phyloP scores from a whole-genome alignment of 2,797 vertebrate species.

The Myotis myotis region DNA sequence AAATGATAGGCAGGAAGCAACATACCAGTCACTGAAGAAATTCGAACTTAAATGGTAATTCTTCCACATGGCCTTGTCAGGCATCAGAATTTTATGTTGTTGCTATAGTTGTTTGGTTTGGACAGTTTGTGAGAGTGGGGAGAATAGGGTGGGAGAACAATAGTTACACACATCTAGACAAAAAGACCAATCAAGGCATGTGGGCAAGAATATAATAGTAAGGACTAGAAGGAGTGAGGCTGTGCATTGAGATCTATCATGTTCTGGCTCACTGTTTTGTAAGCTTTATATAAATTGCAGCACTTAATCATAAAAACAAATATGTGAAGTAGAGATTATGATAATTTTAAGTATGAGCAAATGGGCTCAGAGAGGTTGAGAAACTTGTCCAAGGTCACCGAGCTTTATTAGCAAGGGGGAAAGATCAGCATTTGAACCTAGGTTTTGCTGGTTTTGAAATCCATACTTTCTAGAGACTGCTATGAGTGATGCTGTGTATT shows the following conservation, averaged over 20 bases:
- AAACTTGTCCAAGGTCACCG: neutral
- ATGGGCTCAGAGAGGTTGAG: neutral
- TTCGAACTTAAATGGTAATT: neutral
- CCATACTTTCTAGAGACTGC: neutral
- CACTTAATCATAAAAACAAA: neutral
- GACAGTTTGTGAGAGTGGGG: neutral
- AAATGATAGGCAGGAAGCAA: constrained; percentile 48
- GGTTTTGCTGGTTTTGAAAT: constrained; percentile 8
- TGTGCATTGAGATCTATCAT: neutral
- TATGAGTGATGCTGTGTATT: neutral
- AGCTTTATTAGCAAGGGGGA: constrained; percentile 19
- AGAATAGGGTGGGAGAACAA: neutral
- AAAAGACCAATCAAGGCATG: neutral
- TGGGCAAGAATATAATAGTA: neutral
- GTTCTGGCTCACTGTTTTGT: neutral
- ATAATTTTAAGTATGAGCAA: neutral
- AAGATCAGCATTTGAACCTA: neutral
- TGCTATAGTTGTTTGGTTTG: constrained; percentile 16
- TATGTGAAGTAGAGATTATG: neutral
- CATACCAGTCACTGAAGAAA: constrained; percentile 31
- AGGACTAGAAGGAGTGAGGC: neutral
- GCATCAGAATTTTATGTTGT: neutral
- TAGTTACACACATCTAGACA: neutral
- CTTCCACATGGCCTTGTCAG: neutral
- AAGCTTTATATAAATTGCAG: neutral